phyloP scores from a whole-genome alignment of 2,888 invertebrate species.

The Mesodorylaimus sp. region DNA sequence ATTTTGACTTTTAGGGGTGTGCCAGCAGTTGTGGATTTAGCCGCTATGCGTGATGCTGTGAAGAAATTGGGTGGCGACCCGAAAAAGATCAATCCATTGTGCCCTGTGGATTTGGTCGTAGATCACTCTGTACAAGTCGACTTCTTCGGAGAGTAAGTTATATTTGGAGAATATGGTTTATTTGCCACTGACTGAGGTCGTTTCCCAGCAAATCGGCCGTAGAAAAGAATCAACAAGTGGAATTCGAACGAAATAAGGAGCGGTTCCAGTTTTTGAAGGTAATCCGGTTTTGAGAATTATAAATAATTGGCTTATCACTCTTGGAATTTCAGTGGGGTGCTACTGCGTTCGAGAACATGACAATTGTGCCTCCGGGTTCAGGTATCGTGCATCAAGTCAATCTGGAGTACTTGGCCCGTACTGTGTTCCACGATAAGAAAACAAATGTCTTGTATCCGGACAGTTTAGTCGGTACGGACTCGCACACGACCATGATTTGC shows the following conservation, averaged over 20 bases:
- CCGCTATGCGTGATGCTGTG: conserved; percentile 92
- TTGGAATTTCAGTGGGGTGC: conserved; percentile 67
- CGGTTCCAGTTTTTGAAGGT: conserved; percentile 88
- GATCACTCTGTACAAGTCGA: conserved; percentile 97
- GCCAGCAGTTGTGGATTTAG: conserved; percentile 94
- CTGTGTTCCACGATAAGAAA: conserved; percentile 42
- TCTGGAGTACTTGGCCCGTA: conserved; percentile 72
- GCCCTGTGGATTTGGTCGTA: conserved; percentile 90
- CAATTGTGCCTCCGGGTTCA: conserved; percentile 91
- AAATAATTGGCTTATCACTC: background rate
- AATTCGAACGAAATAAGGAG: conserved; percentile 85
- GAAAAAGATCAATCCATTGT: conserved; percentile 81
- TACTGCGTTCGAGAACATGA: conserved; percentile 77
- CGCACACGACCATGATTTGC: conserved; percentile 97
- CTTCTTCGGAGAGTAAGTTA: conserved; percentile 45
- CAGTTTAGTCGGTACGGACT: conserved; percentile 88
- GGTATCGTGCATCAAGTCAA: conserved; percentile 98
- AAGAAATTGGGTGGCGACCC: conserved; percentile 65
- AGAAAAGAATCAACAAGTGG: conserved; percentile 74
- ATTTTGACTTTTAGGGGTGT: conserved; percentile 67
- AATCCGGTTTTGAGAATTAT: conserved; percentile 12
- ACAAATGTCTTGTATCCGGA: conserved; percentile 53
- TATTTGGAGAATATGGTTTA: background rate
- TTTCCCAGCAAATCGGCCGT: conserved; percentile 58
- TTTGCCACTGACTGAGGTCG: background rate